These are phyloP conservation scores for Ochlodes sylvanus DNA, from an alignment of 2,888 invertebrate species.

Conservation along the genomic window DNA sequence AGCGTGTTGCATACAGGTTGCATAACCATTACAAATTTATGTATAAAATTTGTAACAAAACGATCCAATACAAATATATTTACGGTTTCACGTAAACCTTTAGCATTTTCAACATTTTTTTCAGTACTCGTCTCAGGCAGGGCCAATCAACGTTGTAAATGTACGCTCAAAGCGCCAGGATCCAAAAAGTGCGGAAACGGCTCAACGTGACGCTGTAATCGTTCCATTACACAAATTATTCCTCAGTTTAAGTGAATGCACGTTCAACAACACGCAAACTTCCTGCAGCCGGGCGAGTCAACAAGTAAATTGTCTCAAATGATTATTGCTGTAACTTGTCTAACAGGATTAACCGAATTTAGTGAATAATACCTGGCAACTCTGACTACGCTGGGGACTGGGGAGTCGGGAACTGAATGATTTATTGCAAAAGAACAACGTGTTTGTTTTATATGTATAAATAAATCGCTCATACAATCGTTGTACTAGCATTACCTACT, in stretches of 20 bases:
- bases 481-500: too few species aligned
- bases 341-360: conserved; percentile 75
- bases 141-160: neutral
- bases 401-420: neutral
- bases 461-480: too few species aligned
- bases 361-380: conserved; percentile 54
- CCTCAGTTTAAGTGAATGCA: conserved; percentile 40
- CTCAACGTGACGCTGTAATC: conserved; percentile 21
- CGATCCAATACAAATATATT: too few species aligned
- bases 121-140: too few species aligned
- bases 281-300: conserved; percentile 63
- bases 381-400: neutral
- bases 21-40: too few species aligned
- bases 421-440: neutral
- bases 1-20: too few species aligned
- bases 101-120: too few species aligned
- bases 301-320: conserved; percentile 78
- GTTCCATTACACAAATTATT: conserved; percentile 32
- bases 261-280: conserved; percentile 51
- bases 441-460: too few species aligned
- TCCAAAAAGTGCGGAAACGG: conserved; percentile 27
- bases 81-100: too few species aligned
- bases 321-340: conserved; percentile 69
- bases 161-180: neutral
- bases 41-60: too few species aligned